Percentiles rank a stretch among this genome's conserved stretches.
Conservation (phyloP, 2,888 invertebrate species). For the Dorcus parallelipipedus region DNA sequence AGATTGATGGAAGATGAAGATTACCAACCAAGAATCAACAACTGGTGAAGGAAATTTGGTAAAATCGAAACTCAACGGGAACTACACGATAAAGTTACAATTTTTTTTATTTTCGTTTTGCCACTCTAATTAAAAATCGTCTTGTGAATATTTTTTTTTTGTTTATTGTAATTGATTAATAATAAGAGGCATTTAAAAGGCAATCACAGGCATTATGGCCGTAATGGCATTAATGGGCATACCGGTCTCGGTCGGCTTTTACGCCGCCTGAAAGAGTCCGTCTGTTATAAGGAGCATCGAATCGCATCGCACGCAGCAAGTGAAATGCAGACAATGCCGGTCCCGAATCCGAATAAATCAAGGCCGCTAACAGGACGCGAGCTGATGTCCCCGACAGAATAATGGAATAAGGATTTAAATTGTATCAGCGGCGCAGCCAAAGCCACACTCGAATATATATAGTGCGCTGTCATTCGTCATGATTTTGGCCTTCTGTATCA, state of each 20-base stretch:
- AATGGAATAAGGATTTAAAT: slow-evolving; percentile 48
- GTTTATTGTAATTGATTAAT: no score
- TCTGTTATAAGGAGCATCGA: not conserved
- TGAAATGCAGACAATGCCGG: slow-evolving; percentile 38
- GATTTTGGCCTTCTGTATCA: slow-evolving; percentile 34
- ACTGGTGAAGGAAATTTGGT: no score
- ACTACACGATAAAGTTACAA: no score
- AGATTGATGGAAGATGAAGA: no score
- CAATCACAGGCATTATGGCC: no score
- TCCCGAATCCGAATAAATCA: slow-evolving; percentile 47
- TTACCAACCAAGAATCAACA: no score
- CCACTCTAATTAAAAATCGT: no score
- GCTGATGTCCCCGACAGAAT: slow-evolving; percentile 44
- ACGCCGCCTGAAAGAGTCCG: not conserved
- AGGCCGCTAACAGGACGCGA: slow-evolving; percentile 45
- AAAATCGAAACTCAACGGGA: no score
- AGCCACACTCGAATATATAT: slow-evolving; percentile 31
- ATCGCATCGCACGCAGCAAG: slow-evolving; percentile 3
- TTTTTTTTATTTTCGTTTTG: no score
- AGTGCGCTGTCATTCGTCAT: slow-evolving; percentile 37
- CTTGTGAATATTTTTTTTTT: no score
- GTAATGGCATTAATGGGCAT: no score
- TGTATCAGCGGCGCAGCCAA: slow-evolving; percentile 37
- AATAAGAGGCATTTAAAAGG: no score
- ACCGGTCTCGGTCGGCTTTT: not conserved